Evolutionary conservation across 2,888 invertebrate species (phyloP).

Genomic region (Eupithecia vulgata): DNA sequence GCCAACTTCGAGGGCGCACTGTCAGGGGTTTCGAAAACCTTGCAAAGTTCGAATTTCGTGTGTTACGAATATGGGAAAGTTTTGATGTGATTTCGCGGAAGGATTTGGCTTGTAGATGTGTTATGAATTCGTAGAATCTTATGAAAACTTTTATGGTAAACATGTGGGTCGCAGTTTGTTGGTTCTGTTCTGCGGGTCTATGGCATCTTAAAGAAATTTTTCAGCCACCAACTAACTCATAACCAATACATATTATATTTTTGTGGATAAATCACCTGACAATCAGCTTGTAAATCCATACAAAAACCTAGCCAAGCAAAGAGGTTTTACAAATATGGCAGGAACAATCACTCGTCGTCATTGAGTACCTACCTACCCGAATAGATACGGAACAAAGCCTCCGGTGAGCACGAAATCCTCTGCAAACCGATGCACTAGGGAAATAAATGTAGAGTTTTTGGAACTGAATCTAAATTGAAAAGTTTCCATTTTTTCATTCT

Average conservation of each 20-base stretch:
- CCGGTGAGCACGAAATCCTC: conserved; percentile 14
- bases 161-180: too few relatives aligned
- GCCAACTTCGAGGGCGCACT: conserved; percentile 39
- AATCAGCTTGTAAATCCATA: not conserved
- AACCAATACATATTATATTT: not conserved
- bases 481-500: not conserved
- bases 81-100: conserved; percentile 25
- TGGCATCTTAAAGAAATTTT: not conserved
- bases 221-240: too few relatives aligned
- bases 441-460: conserved; percentile 13
- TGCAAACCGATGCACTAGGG: conserved; percentile 18
- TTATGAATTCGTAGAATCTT: not conserved
- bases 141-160: not conserved
- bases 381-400: conserved; percentile 25
- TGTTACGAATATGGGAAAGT: conserved; percentile 39
- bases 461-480: conserved; percentile 13
- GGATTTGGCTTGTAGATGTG: conserved; percentile 2
- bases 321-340: conserved; percentile 12
- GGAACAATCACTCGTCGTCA: conserved; percentile 21
- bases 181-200: too few relatives aligned
- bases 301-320: not conserved
- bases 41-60: conserved; percentile 34
- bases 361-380: conserved; percentile 21
- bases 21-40: conserved; percentile 34
- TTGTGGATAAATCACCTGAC: not conserved